Conservation (phyloP, 2,888 invertebrate species). For the Galeruca laticollis region DNA sequence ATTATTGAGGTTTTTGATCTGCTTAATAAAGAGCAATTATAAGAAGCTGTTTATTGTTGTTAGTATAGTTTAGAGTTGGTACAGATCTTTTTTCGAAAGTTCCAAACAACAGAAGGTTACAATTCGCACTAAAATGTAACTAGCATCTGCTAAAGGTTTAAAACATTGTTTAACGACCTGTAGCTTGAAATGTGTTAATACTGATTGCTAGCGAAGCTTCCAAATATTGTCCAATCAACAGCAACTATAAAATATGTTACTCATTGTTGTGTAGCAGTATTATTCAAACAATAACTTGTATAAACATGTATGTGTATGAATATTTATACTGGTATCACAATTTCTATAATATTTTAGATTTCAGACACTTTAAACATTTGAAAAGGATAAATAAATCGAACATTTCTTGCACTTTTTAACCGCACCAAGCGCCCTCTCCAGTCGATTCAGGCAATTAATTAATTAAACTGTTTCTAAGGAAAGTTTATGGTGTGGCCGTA, state of each 20-base stretch:
- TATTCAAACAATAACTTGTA: not conserved
- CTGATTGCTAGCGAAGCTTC: not conserved
- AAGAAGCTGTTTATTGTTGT: too few relatives aligned
- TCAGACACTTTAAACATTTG: too few relatives aligned
- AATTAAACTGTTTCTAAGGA: not conserved
- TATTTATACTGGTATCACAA: too few relatives aligned
- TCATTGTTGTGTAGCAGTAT: not conserved
- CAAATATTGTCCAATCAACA: not conserved
- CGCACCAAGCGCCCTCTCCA: not conserved
- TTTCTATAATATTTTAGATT: too few relatives aligned
- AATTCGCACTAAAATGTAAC: not conserved
- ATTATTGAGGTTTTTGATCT: too few relatives aligned
- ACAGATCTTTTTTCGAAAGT: too few relatives aligned
- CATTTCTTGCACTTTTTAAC: not conserved
- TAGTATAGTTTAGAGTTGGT: too few relatives aligned
- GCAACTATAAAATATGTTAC: not conserved
- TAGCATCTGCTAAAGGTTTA: not conserved
- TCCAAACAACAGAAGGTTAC: too few relatives aligned
- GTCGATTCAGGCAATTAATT: conserved; percentile 8
- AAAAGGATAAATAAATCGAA: too few relatives aligned
- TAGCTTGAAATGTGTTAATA: not conserved
- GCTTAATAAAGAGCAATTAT: too few relatives aligned
- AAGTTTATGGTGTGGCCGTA: conserved; percentile 23
- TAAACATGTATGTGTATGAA: too few relatives aligned
- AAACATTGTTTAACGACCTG: not conserved